phyloP scores from a whole-genome alignment of 2,113 vertebrate species.

The Hippoglossus stenolepis region DNA sequence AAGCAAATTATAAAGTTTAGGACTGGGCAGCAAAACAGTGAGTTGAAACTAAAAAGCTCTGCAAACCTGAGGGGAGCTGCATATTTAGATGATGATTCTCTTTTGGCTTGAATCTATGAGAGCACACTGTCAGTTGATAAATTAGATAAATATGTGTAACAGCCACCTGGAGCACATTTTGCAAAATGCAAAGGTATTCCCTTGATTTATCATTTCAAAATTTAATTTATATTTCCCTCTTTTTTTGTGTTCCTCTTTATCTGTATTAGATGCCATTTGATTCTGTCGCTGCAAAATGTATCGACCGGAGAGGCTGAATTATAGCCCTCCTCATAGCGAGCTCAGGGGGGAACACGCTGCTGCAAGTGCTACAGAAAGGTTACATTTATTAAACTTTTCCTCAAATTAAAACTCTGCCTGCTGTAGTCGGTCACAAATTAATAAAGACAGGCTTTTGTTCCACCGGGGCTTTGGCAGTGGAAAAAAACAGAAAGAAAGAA shows the following conservation, averaged over 20 bases:
- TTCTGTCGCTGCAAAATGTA: slow-evolving; percentile 10
- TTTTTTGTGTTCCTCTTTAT: not conserved
- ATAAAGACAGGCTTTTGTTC: slow-evolving; percentile 82
- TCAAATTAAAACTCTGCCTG: slow-evolving; percentile 75
- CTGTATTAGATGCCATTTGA: slow-evolving; percentile 17
- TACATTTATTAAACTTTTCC: slow-evolving; percentile 79
- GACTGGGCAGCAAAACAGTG: not conserved
- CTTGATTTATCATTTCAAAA: not conserved
- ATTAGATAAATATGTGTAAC: not conserved
- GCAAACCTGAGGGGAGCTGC: not conserved
- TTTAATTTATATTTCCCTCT: not conserved
- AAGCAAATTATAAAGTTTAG: not conserved
- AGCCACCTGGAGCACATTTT: not conserved
- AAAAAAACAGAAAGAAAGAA: slow-evolving; percentile 46
- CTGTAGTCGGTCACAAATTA: slow-evolving; percentile 79
- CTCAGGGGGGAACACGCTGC: slow-evolving; percentile 23
- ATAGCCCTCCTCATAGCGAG: not conserved
- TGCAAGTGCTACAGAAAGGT: slow-evolving; percentile 68
- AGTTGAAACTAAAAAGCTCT: not conserved
- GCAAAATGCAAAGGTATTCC: not conserved
- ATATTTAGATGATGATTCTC: not conserved
- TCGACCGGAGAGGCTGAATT: slow-evolving; percentile 6
- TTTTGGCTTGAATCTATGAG: too few species aligned
- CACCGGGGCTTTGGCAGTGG: slow-evolving; percentile 55
- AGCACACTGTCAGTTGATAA: not conserved